A percentile compares a stretch with the other conserved stretches of the same genome.
Evolutionary conservation across 2,113 vertebrate genomes (phyloP).

Genomic region (Elephas maximus): DNA sequence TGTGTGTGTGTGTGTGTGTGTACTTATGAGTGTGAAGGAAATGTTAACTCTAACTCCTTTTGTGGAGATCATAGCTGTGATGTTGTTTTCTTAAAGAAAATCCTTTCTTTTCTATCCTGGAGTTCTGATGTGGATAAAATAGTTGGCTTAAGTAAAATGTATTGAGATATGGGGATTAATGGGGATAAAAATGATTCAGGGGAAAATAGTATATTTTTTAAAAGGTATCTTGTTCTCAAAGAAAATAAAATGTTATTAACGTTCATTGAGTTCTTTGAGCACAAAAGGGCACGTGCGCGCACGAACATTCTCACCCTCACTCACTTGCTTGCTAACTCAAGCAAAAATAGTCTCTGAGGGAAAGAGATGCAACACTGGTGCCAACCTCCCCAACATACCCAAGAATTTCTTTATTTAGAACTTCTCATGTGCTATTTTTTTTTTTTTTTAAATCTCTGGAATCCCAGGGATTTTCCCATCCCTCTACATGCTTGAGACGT

Average conservation of each 20-base stretch:
- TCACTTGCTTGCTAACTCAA: conserved; percentile 39
- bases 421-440: conserved; percentile 81
- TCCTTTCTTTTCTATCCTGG: background rate
- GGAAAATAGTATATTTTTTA: background rate
- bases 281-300: conserved; percentile 20
- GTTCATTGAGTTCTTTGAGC: background rate
- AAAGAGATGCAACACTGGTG: conserved; percentile 71
- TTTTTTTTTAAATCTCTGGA: conserved; percentile 81
- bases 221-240: background rate
- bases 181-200: conserved; percentile 42
- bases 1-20: background rate
- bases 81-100: background rate
- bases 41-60: conserved; percentile 64
- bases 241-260: conserved; percentile 29
- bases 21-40: background rate
- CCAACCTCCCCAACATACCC: conserved; percentile 86
- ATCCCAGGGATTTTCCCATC: conserved; percentile 88
- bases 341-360: conserved; percentile 78
- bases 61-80: conserved; percentile 34
- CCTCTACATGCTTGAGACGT: conserved; percentile 88
- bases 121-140: conserved; percentile 41
- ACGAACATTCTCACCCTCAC: background rate
- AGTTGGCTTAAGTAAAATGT: conserved; percentile 35
- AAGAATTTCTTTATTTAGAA: conserved; percentile 86
- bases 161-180: conserved; percentile 34